Base-by-base conservation (phyloP, 2,113 vertebrate species). In the Phalacrocorax carbo region DNA sequence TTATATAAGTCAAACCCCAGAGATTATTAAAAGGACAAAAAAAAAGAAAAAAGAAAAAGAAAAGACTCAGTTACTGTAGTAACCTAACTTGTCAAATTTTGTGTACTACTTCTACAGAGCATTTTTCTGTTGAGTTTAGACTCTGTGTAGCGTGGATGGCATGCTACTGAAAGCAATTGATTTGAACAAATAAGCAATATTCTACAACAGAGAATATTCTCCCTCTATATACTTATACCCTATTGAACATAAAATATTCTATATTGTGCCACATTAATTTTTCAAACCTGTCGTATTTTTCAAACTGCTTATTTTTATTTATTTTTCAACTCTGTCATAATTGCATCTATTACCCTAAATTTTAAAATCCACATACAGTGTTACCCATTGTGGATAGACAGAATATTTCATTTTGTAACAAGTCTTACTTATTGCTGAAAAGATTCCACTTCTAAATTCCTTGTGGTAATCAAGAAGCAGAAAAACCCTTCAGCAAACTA, bases 211-310 rank as follows among this genome's bases (percentile, higher is more conserved):
- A 54, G 16, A 81, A 23, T 83, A 70, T 72, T 82, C 6, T 72
- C 2, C 77, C 0, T 44, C 5, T 49, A 11, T 30, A 20, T 40
- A 7, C 6, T 5, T 32, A 44, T 32, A 52, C 10, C 13, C 5
- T n/a, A 22, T 7, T 65, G 30, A 84, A 65, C 5, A 65, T n/a
- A 23, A 76, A 82, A 34, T 79, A 52, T 32, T 51, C n/a, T 75
- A 4, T 68, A 34, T 11, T 57, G 23, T 82, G 32, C 29, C 30
- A 23, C 21, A 9, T 89, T 75, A 38, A 42, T 42, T 42, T 92
- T 79, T n/a, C 5, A 34, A 86, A 69, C 8, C 20, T 89, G 17
- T 75, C 13, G 22, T 40, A 82, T 42, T 42, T 92, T 79, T n/a
- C 5, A 34, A 86, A 72, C 8, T 18, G 38, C 38, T 38, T 38